Evolutionary conservation across 1,140 invertebrate species (phyloP).

Genomic region (Nixonia krombeini): DNA sequence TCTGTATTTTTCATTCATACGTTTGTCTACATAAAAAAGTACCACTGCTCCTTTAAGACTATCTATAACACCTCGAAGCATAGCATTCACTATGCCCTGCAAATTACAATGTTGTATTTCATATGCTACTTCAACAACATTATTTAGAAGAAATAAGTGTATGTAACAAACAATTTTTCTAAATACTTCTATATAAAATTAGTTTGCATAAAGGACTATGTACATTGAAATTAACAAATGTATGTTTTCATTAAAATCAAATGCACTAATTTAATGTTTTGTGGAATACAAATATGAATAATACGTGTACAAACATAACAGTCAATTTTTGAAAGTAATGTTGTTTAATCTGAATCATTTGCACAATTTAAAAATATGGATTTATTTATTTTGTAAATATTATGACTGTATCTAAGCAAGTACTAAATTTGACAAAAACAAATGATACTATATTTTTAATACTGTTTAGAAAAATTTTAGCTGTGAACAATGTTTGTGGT

Average conservation of each 20-base stretch:
- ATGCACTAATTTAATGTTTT: neutral
- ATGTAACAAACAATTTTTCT: neutral
- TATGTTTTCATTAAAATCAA: neutral
- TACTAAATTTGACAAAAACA: neutral
- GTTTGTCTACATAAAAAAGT: conserved; percentile 80
- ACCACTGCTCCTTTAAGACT: conserved; percentile 79
- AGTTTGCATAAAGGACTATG: neutral
- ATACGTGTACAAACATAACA: no score
- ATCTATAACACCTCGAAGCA: conserved; percentile 78
- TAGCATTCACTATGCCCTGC: conserved; percentile 76
- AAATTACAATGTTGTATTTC: conserved; percentile 51
- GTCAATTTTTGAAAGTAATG: neutral
- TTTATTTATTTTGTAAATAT: no score
- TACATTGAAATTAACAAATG: no score
- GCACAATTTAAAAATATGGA: neutral
- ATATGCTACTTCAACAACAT: conserved; percentile 4
- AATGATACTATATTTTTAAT: neutral
- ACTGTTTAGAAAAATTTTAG: no score
- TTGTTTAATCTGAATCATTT: neutral
- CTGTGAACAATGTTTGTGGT: no score
- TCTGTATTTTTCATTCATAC: conserved; percentile 76
- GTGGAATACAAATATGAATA: no score
- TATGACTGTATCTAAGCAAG: no score
- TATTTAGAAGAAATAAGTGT: neutral
- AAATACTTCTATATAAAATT: neutral